Conservation (phyloP, 2,113 vertebrate species). For the Dasypus novemcinctus region DNA sequence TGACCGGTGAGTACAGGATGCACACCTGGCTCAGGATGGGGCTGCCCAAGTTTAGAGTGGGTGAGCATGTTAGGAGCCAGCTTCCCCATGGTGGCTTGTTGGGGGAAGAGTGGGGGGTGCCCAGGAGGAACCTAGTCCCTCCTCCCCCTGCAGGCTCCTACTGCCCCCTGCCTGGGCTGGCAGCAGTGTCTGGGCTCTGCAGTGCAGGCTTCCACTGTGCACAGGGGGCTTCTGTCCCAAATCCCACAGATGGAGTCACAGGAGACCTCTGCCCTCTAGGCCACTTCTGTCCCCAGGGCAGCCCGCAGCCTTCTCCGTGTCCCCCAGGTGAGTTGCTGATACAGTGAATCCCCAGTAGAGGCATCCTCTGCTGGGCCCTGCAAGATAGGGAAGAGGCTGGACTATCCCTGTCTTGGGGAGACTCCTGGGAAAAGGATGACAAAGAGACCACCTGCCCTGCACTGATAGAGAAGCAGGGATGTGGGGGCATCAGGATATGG, state of each 20-base stretch:
- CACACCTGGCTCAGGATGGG: not conserved
- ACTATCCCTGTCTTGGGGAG: not conserved
- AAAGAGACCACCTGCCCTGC: not conserved
- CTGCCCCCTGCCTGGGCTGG: conserved; percentile 87
- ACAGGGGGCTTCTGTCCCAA: conserved; percentile 79
- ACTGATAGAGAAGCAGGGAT: not conserved
- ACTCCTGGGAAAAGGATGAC: not conserved
- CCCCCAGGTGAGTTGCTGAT: conserved; percentile 68
- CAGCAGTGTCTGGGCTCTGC: conserved; percentile 87
- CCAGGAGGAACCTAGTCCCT: not conserved
- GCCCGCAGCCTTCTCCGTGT: conserved; percentile 75
- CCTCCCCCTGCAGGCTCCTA: conserved; percentile 81
- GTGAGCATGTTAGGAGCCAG: not conserved
- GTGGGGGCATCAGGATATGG: no score
- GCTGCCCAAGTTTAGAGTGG: no score
- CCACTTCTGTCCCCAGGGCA: conserved; percentile 86
- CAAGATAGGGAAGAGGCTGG: not conserved
- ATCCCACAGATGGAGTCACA: conserved; percentile 84
- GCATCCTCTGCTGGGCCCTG: not conserved
- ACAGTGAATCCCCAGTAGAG: not conserved
- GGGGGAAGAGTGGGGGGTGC: no score
- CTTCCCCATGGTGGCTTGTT: not conserved
- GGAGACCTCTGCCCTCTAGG: conserved; percentile 91
- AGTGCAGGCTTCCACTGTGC: conserved; percentile 88
- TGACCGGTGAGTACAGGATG: not conserved